phyloP scores from a whole-genome alignment of 2,888 invertebrate genomes.

The Netelia fuscicornis region DNA sequence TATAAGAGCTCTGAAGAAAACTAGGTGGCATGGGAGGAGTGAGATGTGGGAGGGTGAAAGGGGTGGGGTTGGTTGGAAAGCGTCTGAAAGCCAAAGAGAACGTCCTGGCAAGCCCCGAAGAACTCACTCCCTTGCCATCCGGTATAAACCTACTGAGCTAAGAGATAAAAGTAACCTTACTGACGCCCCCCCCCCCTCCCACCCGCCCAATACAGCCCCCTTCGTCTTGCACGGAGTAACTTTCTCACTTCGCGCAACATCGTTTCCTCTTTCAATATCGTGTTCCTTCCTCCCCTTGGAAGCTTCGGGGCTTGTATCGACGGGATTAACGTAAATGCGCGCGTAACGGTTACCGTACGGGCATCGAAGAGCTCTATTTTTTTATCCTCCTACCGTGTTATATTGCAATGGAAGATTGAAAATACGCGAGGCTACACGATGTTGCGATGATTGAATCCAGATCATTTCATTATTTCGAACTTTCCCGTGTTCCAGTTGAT shows the following conservation, averaged over 20 bases:
- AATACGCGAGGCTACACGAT: constrained; percentile 12
- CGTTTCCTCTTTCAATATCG: constrained; percentile 23
- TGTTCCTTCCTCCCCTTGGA: constrained; percentile 1
- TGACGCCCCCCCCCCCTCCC: constrained; percentile 3
- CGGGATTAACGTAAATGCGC: constrained; percentile 56
- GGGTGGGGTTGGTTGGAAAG: constrained; percentile 4
- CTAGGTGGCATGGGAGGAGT: constrained; percentile 11
- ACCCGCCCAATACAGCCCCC: background rate
- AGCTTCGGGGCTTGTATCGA: constrained; percentile 37
- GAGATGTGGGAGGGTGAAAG: constrained; percentile 1
- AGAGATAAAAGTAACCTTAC: constrained; percentile 52
- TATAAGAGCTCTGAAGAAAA: constrained; percentile 34
- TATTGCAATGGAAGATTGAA: constrained; percentile 24
- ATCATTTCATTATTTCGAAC: background rate
- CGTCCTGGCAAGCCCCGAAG: constrained; percentile 44
- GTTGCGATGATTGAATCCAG: background rate
- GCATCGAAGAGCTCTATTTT: constrained; percentile 18
- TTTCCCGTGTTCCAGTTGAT: background rate
- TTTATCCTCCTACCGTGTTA: constrained; percentile 12
- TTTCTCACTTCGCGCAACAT: constrained; percentile 62
- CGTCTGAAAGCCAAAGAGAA: constrained; percentile 28
- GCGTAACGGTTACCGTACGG: constrained; percentile 24
- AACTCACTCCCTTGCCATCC: constrained; percentile 47
- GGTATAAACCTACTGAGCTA: constrained; percentile 48
- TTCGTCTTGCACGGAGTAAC: constrained; percentile 34